These are phyloP conservation scores for Coregonus clupeaformis DNA, from an alignment of 2,113 vertebrate genomes.

Conservation along the genomic window DNA sequence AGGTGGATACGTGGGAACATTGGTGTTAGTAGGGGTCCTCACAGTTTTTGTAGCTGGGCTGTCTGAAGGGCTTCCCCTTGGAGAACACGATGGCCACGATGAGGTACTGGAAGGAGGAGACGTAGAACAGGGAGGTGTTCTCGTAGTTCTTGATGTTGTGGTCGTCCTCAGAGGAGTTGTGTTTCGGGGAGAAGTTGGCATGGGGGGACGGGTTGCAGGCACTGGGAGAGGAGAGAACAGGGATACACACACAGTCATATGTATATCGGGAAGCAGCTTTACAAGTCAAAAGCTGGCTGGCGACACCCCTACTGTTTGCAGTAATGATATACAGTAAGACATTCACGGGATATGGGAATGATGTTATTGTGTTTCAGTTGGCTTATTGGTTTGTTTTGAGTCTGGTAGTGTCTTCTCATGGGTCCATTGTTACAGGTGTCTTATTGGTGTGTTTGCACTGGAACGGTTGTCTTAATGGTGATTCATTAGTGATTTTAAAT, in stretches of 20 bases:
- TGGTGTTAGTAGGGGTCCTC: constrained; percentile 46
- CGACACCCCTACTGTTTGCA: no score
- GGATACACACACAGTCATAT: not conserved
- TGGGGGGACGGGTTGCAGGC: constrained; percentile 72
- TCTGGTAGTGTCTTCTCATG: no score
- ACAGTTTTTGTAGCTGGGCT: constrained; percentile 97
- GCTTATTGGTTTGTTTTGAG: no score
- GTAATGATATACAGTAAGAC: no score
- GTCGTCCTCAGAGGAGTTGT: constrained; percentile 76
- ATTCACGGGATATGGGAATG: no score
- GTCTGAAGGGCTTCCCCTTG: constrained; percentile 96
- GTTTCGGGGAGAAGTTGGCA: constrained; percentile 54
- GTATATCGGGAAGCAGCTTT: not conserved
- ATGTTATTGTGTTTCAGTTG: no score
- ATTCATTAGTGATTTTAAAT: not conserved
- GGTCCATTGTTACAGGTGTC: not conserved
- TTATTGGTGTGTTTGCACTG: not conserved
- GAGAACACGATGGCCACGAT: constrained; percentile 94
- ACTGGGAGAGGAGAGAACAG: constrained; percentile 62
- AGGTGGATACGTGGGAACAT: no score
- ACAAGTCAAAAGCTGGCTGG: no score
- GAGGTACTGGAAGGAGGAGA: constrained; percentile 98
- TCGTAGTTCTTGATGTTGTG: constrained; percentile 90
- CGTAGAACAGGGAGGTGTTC: constrained; percentile 96
- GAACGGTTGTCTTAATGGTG: not conserved